A percentile compares a stretch with the other conserved stretches of the same genome.
These are phyloP conservation scores for Lasioglossum marginatum DNA, from an alignment of 2,888 invertebrate species.

Conservation along the genomic window DNA sequence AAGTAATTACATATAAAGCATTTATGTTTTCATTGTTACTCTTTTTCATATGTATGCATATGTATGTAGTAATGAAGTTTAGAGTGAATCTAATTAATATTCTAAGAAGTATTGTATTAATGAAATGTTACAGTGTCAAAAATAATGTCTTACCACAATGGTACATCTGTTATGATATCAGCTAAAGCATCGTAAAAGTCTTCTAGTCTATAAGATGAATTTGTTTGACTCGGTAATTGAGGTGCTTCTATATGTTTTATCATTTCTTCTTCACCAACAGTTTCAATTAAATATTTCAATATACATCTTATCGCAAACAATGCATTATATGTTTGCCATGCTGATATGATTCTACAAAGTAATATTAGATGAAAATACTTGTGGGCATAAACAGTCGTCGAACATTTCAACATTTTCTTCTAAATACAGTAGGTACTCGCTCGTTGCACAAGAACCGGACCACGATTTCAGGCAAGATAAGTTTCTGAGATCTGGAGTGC, in stretches of 20 bases:
- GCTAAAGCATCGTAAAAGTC: slow-evolving; percentile 91
- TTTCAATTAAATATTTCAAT: slow-evolving; percentile 95
- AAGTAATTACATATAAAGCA: background rate
- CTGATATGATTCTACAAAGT: slow-evolving; percentile 88
- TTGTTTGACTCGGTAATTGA: slow-evolving; percentile 81
- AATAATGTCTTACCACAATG: slow-evolving; percentile 88
- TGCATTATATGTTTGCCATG: slow-evolving; percentile 98
- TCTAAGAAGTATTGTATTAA: background rate
- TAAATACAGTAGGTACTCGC: background rate
- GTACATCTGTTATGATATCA: slow-evolving; percentile 92
- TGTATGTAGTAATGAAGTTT: background rate
- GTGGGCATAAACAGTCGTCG: background rate
- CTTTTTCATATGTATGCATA: background rate
- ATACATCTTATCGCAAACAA: slow-evolving; percentile 94
- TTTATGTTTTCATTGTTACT: background rate
- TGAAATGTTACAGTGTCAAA: background rate
- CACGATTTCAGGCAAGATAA: background rate
- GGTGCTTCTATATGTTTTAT: slow-evolving; percentile 91
- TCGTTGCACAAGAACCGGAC: background rate
- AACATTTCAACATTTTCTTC: background rate
- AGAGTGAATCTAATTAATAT: background rate
- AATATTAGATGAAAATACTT: slow-evolving; percentile 1
- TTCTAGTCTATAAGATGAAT: slow-evolving; percentile 85
- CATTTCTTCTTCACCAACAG: slow-evolving; percentile 94
- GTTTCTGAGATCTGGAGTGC: background rate